Evolutionary conservation across 2,888 invertebrate genomes (phyloP), one percentile per base, ranked within the genome.

Genomic region (Phalera bucephala): DNA sequence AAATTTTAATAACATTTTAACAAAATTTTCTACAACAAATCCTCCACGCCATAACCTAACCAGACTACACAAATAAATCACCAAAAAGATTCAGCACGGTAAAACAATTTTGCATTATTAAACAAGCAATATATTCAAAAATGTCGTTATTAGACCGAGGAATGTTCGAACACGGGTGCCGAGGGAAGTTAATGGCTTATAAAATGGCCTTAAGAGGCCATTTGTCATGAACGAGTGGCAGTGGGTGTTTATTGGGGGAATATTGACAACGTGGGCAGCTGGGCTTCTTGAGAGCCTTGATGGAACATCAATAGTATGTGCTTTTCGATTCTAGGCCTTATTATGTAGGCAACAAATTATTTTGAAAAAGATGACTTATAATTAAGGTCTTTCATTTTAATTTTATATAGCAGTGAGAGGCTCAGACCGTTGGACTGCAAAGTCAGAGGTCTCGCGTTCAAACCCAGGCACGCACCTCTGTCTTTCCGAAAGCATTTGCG

Each of bases 61-160:
- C n/a, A n/a, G n/a, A n/a, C n/a, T n/a, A n/a, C n/a, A n/a, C n/a
- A 27, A 3, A 52, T 54, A 47, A 58, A 58, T 58, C 52, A 52
- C 38, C 22, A 30, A 21, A 37, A 30, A 43, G 41, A 54, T 59
- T 50, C 43, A 43, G 36, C n/a, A 5, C 8, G 22, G 36, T 23
- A 47, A 54, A 59, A 59, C 59, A 54, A 58, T 59, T 55, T 52
- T 45, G 43, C 55, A 42, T 54, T 44, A 56, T 59, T 56, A 56
- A 56, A 55, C 55, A 54, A 36, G 59, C 48, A 30, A 56, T 56
- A 53, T 53, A 60, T 60, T 60, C 41, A 51, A 46, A 51, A 57
- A 49, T 48, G 51, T 51, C 52, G 34, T 59, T 41, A 49, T 39
- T 32, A 34, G 25, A 23, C 19, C 37, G 27, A 15, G 44, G 35